Conservation (phyloP, 2,888 invertebrate species). For the Coecobrya sp. region DNA sequence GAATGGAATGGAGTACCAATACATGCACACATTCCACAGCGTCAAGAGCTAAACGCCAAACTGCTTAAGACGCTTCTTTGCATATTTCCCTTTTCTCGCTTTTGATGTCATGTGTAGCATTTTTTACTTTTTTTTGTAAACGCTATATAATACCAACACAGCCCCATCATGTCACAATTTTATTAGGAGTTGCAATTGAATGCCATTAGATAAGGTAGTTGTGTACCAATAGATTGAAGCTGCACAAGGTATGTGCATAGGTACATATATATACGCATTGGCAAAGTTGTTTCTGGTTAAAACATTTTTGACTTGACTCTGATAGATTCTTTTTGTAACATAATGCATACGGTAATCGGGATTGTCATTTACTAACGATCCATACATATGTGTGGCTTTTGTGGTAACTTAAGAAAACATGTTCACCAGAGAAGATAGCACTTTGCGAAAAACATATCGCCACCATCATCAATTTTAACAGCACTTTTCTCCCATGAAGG, state of each 20-base stretch:
- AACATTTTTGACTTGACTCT: constrained; percentile 35
- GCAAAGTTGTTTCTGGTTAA: neutral
- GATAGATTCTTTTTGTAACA: constrained; percentile 34
- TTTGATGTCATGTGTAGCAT: neutral
- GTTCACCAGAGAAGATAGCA: neutral
- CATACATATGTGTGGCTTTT: neutral
- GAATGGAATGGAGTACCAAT: constrained; percentile 20
- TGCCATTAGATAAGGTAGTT: too few relatives aligned
- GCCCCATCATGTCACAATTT: neutral
- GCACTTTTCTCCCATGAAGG: neutral
- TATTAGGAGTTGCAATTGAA: constrained; percentile 30
- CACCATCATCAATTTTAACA: constrained; percentile 35
- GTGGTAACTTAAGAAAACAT: neutral
- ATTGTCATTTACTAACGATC: constrained; percentile 21
- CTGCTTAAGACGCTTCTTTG: constrained; percentile 45
- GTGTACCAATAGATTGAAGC: too few relatives aligned
- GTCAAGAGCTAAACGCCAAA: constrained; percentile 49
- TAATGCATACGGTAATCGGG: constrained; percentile 45
- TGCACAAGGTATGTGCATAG: neutral
- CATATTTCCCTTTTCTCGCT: constrained; percentile 38
- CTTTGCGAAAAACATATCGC: constrained; percentile 40
- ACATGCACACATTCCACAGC: constrained; percentile 14
- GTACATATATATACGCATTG: neutral
- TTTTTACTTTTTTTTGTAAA: constrained; percentile 25
- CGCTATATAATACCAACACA: constrained; percentile 1